Percentiles rank a stretch among this genome's conserved stretches.
phyloP scores from a whole-genome alignment of 2,113 vertebrate genomes.

The Oophaga pumilio region DNA sequence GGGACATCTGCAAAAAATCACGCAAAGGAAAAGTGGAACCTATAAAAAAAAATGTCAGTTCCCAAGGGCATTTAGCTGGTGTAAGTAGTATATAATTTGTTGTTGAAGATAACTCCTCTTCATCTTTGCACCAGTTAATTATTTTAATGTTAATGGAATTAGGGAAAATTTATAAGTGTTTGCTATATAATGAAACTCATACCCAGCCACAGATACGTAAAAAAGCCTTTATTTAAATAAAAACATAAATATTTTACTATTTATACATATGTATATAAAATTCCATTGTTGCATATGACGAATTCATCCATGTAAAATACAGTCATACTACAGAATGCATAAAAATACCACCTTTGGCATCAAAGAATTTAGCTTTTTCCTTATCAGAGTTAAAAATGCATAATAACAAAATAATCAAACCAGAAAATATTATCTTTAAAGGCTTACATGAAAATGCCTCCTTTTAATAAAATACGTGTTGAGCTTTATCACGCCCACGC shows the following conservation, averaged over 20 bases:
- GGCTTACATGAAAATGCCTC: slow-evolving; percentile 10
- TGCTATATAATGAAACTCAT: not conserved
- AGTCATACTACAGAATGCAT: not conserved
- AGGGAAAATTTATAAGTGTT: not conserved
- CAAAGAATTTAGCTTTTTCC: not conserved
- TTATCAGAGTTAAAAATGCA: not conserved
- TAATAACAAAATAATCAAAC: slow-evolving; percentile 9
- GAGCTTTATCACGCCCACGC: slow-evolving; percentile 49
- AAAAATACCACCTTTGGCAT: slow-evolving; percentile 24
- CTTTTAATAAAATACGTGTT: slow-evolving; percentile 25
- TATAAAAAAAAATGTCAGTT: too few relatives aligned
- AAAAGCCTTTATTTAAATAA: slow-evolving; percentile 44
- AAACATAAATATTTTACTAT: slow-evolving; percentile 35
- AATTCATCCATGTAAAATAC: not conserved
- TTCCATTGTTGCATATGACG: not conserved
- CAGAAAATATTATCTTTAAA: slow-evolving; percentile 39
- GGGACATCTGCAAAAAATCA: too few relatives aligned
- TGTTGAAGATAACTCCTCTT: not conserved
- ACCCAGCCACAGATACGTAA: not conserved
- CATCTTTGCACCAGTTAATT: not conserved
- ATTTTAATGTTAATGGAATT: too few relatives aligned
- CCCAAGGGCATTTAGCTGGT: too few relatives aligned
- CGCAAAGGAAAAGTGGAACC: too few relatives aligned
- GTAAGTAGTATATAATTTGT: not conserved
- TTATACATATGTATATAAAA: slow-evolving; percentile 34